A percentile compares a stretch with the other conserved stretches of the same genome.
These are phyloP conservation scores for Clarias laeviceps DNA, from an alignment of 2,797 vertebrate genomes.

Conservation along the genomic window DNA sequence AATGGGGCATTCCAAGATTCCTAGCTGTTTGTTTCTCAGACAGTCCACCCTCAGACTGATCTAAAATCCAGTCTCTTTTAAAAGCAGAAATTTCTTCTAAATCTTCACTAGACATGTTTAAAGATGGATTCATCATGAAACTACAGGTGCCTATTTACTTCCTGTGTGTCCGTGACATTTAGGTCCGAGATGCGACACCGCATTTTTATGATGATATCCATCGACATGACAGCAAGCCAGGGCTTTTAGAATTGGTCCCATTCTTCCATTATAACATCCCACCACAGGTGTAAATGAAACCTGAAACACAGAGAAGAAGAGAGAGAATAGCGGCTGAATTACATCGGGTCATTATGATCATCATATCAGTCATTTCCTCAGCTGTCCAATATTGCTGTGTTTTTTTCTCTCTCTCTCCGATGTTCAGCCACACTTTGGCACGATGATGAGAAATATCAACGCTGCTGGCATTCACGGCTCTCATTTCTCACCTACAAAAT, in stretches of 20 bases:
- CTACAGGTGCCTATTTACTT: too few relatives aligned
- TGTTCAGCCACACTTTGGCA: background rate
- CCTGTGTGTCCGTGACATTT: background rate
- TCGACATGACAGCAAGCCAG: background rate
- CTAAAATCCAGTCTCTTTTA: too few relatives aligned
- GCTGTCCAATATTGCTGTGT: slow-evolving; percentile 4
- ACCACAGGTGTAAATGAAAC: background rate
- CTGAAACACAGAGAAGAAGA: slow-evolving; percentile 10
- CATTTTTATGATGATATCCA: background rate
- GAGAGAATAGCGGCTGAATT: background rate
- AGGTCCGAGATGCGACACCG: background rate
- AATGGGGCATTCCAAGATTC: too few relatives aligned
- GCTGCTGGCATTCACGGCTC: slow-evolving; percentile 6
- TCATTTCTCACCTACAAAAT: slow-evolving; percentile 23
- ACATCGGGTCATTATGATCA: slow-evolving; percentile 12
- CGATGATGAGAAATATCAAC: slow-evolving; percentile 26
- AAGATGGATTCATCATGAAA: too few relatives aligned
- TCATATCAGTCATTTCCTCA: slow-evolving; percentile 25
- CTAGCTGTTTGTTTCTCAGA: too few relatives aligned
- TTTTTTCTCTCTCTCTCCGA: background rate
- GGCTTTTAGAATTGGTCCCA: background rate
- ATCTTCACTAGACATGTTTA: too few relatives aligned
- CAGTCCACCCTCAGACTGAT: too few relatives aligned
- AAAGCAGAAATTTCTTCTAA: too few relatives aligned
- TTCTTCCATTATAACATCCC: slow-evolving; percentile 2